These are phyloP conservation scores for Podarcis lilfordi DNA, from an alignment of 2,797 vertebrate species.

Conservation along the genomic window DNA sequence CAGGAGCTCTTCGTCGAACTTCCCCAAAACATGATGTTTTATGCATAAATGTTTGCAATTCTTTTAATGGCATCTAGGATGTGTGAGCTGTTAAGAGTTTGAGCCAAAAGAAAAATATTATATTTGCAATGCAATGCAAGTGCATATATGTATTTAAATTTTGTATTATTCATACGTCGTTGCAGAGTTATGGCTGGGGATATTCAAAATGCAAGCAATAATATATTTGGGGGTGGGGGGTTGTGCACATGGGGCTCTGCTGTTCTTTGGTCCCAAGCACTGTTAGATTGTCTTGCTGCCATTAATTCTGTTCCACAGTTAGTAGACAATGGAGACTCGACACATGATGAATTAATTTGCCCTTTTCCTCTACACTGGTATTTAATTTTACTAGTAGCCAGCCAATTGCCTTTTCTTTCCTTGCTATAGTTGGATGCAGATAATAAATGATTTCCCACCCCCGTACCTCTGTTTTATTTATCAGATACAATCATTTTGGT, in stretches of 20 bases:
- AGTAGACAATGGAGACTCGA: neutral
- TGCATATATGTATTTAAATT: neutral
- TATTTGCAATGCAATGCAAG: neutral
- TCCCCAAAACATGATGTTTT: neutral
- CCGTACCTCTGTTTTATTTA: neutral
- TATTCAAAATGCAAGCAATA: conserved; percentile 1
- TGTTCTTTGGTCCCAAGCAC: neutral
- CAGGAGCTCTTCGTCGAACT: neutral
- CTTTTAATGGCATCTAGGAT: neutral
- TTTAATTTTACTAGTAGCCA: neutral
- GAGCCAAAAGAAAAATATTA: neutral
- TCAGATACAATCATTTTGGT: neutral
- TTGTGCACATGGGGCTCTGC: neutral
- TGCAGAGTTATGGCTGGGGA: neutral
- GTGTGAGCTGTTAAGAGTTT: neutral
- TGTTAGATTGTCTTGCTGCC: neutral
- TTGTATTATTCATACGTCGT: neutral
- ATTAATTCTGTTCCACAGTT: neutral
- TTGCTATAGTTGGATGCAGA: neutral
- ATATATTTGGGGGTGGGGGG: neutral
- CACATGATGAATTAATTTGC: conserved; percentile 23
- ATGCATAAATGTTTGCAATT: conserved; percentile 13
- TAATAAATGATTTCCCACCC: neutral
- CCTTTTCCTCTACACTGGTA: neutral
- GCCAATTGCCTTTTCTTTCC: neutral